A percentile compares a stretch with the other conserved stretches of the same genome.
Conservation (phyloP, 2,797 vertebrate genomes). For the Ataeniobius toweri region DNA sequence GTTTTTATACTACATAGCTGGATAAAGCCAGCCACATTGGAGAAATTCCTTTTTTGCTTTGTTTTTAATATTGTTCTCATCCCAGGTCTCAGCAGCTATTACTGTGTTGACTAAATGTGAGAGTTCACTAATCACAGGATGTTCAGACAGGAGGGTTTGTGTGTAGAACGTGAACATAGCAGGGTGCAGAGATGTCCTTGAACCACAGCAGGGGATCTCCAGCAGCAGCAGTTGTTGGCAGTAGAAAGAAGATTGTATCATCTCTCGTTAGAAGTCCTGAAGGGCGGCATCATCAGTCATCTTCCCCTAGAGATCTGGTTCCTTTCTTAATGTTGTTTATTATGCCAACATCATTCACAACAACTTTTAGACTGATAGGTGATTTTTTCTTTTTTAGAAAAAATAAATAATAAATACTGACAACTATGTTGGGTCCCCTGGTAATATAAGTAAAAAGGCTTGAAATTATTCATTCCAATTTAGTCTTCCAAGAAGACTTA, state of each 20-base stretch:
- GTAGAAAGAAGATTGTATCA: slow-evolving; percentile 42
- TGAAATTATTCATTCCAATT: too few relatives aligned
- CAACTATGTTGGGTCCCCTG: background rate
- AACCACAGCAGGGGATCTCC: slow-evolving; percentile 41
- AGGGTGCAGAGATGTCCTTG: slow-evolving; percentile 53
- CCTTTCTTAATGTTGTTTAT: slow-evolving; percentile 10
- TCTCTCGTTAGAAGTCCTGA: slow-evolving; percentile 53
- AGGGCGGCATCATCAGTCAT: slow-evolving; percentile 41
- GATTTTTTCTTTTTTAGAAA: background rate
- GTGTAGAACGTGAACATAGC: slow-evolving; percentile 34
- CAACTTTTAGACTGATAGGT: background rate
- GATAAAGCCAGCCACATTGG: background rate
- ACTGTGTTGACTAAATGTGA: slow-evolving; percentile 63
- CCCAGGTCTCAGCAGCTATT: slow-evolving; percentile 39
- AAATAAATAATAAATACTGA: background rate
- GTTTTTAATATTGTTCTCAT: slow-evolving; percentile 12
- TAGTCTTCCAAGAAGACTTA: too few relatives aligned
- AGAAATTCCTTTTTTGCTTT: slow-evolving; percentile 16
- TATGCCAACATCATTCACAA: background rate
- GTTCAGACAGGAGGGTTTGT: slow-evolving; percentile 44
- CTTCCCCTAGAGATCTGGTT: slow-evolving; percentile 22
- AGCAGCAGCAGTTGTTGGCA: slow-evolving; percentile 48
- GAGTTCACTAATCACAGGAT: slow-evolving; percentile 65
- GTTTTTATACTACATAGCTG: background rate
- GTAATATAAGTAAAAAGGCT: too few relatives aligned